These are phyloP conservation scores for Contarinia nasturtii DNA, from an alignment of 1,140 invertebrate genomes.

Conservation along the genomic window DNA sequence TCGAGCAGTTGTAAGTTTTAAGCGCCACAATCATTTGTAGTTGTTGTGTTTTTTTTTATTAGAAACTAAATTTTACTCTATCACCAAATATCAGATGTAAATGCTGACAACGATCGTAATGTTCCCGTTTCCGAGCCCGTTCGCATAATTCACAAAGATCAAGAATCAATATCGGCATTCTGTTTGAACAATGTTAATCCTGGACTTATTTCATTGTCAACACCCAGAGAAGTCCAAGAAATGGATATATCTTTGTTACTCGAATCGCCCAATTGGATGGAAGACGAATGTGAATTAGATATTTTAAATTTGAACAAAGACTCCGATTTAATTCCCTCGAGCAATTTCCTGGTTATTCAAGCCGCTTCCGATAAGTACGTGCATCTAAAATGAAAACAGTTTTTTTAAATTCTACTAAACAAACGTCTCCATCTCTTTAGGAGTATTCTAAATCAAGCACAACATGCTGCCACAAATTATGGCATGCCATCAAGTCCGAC, in stretches of 20 bases:
- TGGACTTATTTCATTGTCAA: conserved; percentile 74
- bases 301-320: conserved; percentile 72
- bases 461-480: conserved; percentile 14
- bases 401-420: not conserved
- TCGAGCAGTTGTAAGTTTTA: not conserved
- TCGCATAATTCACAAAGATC: conserved; percentile 95
- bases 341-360: conserved; percentile 83
- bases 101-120: conserved; percentile 9
- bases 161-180: conserved; percentile 95
- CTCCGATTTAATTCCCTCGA: conserved; percentile 45
- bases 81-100: too few species aligned
- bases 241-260: conserved; percentile 84
- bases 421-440: not conserved
- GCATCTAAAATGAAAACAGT: not conserved
- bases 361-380: conserved; percentile 50
- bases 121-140: conserved; percentile 56
- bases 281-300: conserved; percentile 93
- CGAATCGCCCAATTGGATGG: conserved; percentile 75
- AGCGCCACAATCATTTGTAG: not conserved
- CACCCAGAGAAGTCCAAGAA: conserved; percentile 91
- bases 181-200: conserved; percentile 71
- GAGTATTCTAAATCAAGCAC: not conserved
- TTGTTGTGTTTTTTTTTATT: not conserved
- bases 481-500: conserved; percentile 35
- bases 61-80: too few species aligned